Percentiles rank a stretch among this genome's conserved stretches.
Conservation (phyloP, 2,797 vertebrate species). For the Spizella passerina region DNA sequence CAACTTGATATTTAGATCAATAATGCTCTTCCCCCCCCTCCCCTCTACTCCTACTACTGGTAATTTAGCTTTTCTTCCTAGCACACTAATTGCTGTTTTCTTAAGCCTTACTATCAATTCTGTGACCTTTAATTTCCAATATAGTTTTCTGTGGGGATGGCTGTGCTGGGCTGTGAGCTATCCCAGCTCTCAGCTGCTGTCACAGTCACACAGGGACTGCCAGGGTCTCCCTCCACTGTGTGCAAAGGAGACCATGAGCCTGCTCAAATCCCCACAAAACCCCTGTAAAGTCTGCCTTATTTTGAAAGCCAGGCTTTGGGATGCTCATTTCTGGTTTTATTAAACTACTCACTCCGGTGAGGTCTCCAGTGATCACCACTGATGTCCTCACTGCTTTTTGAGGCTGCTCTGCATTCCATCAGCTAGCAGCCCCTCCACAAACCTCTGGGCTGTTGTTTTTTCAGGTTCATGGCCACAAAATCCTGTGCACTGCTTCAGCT, state of each 20-base stretch:
- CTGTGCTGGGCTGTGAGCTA: background rate
- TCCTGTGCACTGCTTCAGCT: background rate
- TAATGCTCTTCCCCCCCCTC: fast-evolving
- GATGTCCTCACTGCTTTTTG: background rate
- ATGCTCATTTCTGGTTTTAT: background rate
- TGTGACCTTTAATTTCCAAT: slow-evolving; percentile 66
- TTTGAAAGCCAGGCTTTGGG: background rate
- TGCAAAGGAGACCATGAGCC: background rate
- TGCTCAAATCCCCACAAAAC: background rate
- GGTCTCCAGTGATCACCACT: fast-evolving
- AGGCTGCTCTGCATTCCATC: background rate
- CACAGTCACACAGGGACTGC: background rate
- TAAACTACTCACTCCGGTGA: background rate
- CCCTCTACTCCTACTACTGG: background rate
- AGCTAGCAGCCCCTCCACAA: background rate
- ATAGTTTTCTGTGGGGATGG: background rate
- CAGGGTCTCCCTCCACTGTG: background rate
- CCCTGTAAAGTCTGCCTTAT: background rate
- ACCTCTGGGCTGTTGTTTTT: background rate
- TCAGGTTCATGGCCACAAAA: background rate
- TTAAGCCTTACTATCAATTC: slow-evolving; percentile 60
- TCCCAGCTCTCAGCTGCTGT: background rate
- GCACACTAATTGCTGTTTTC: slow-evolving; percentile 64
- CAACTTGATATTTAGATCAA: slow-evolving; percentile 65
- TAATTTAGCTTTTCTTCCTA: slow-evolving; percentile 56